Conservation (phyloP, 2,888 invertebrate genomes). For the Patella pellucida region DNA sequence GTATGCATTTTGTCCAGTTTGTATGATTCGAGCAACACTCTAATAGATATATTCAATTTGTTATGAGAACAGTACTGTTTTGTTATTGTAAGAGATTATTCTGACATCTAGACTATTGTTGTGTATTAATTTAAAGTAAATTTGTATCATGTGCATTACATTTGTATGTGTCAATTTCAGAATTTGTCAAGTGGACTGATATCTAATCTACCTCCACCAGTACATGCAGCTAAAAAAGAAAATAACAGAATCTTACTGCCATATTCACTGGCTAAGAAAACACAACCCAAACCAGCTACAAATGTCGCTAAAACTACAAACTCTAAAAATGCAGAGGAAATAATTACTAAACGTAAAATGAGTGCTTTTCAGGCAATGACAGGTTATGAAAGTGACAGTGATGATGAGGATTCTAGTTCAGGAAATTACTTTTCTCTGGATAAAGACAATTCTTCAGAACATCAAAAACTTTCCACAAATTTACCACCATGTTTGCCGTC, state of each 20-base stretch:
- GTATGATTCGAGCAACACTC: no score
- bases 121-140: no score
- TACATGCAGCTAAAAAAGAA: slow-evolving; percentile 56
- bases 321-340: slow-evolving; percentile 22
- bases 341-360: slow-evolving; percentile 20
- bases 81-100: no score
- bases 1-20: no score
- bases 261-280: slow-evolving; percentile 46
- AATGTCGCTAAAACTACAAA: background rate
- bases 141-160: background rate
- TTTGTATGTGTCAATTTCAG: slow-evolving; percentile 34
- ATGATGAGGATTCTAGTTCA: slow-evolving; percentile 40
- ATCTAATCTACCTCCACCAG: slow-evolving; percentile 57
- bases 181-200: slow-evolving; percentile 50
- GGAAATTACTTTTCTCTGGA: slow-evolving; percentile 50
- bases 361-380: slow-evolving; percentile 36
- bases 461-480: background rate
- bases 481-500: slow-evolving; percentile 17
- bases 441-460: slow-evolving; percentile 18
- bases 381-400: slow-evolving; percentile 54
- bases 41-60: no score
- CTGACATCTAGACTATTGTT: no score
- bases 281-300: slow-evolving; percentile 19
- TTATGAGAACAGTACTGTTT: no score
- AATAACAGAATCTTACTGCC: slow-evolving; percentile 56